phyloP scores from a whole-genome alignment of 35 echinoderm and acorn worm species.

The Patiria miniata region DNA sequence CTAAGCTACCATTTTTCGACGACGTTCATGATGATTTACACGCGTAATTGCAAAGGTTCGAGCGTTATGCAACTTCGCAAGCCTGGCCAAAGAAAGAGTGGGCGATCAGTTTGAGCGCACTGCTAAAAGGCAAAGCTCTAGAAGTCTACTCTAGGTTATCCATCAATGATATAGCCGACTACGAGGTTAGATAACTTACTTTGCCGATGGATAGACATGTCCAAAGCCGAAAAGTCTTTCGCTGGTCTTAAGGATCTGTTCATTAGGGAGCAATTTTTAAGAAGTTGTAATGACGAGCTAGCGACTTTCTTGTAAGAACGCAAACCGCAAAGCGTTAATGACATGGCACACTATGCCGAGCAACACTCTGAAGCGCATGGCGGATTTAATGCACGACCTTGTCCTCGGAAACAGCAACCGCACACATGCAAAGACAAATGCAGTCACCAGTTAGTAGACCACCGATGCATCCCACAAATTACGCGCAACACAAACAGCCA shows the following conservation, averaged over 20 bases:
- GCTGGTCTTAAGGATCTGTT: slow-evolving; percentile 21
- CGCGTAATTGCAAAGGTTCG: slow-evolving; percentile 51
- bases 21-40: slow-evolving; percentile 63
- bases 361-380: slow-evolving; percentile 48
- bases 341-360: slow-evolving; percentile 9
- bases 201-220: slow-evolving; percentile 13
- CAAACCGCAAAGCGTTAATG: not conserved
- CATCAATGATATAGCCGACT: slow-evolving; percentile 39
- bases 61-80: slow-evolving; percentile 43
- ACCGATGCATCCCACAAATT: not conserved
- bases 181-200: slow-evolving; percentile 25
- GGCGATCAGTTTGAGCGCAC: slow-evolving; percentile 51
- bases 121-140: slow-evolving; percentile 62
- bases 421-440: not conserved
- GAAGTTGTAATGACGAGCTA: slow-evolving; percentile 24
- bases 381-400: not conserved
- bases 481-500: not conserved
- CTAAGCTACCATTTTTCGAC: slow-evolving; percentile 49
- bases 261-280: slow-evolving; percentile 42
- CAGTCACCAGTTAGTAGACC: not conserved
- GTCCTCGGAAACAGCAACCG: not conserved
- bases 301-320: slow-evolving; percentile 16
- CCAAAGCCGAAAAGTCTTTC: not conserved
- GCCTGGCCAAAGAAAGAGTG: slow-evolving; percentile 38
- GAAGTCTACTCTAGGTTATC: slow-evolving; percentile 25